phyloP scores from a whole-genome alignment of 2,113 vertebrate genomes.

The Sphaerodactylus townsendi region DNA sequence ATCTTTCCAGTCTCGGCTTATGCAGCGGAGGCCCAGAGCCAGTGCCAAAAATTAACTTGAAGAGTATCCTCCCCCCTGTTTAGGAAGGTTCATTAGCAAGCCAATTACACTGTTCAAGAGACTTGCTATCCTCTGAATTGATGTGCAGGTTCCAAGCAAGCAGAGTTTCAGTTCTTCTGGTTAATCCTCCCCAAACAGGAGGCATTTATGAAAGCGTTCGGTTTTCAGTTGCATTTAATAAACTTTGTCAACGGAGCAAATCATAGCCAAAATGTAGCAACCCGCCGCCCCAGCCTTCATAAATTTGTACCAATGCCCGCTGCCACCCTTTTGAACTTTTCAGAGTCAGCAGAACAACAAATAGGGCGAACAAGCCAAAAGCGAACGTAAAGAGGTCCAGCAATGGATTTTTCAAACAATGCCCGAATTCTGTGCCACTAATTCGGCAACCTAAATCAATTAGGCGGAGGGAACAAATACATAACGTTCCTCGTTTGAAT shows the following conservation, averaged over 20 bases:
- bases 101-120: rapidly evolving
- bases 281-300: not conserved
- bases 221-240: slow-evolving; percentile 29
- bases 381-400: too few species aligned
- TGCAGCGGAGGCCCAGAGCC: not conserved
- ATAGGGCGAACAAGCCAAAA: not conserved
- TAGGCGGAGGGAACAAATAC: too few species aligned
- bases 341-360: not conserved
- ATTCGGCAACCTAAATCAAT: too few species aligned
- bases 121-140: not conserved
- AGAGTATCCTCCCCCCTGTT: rapidly evolving
- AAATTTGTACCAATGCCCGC: not conserved
- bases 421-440: not conserved
- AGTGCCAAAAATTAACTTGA: rapidly evolving
- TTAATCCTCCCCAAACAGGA: not conserved
- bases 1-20: not conserved
- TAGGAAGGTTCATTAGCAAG: not conserved
- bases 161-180: not conserved
- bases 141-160: rapidly evolving
- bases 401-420: too few species aligned
- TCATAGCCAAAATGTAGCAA: not conserved
- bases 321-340: not conserved
- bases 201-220: not conserved
- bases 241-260: slow-evolving; percentile 16
- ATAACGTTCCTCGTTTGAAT: not conserved